Percentiles rank a stretch among this genome's conserved stretches.
Conservation (phyloP, 2,888 invertebrate species). For the Chelonus formosanus region DNA sequence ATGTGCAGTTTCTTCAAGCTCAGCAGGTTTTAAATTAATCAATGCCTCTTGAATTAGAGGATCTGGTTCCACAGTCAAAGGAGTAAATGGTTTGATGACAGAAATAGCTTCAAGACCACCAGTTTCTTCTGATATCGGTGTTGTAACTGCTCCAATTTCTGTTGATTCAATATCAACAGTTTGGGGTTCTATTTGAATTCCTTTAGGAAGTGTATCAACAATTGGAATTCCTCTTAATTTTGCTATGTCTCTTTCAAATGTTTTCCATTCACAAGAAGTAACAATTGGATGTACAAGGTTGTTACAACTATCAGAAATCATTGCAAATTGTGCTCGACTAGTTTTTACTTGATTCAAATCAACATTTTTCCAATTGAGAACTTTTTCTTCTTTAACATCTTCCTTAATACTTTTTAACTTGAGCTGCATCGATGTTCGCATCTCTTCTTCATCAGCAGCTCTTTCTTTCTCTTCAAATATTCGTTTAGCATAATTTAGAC, state of each 20-base stretch:
- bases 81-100: conserved; percentile 71
- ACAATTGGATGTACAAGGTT: conserved; percentile 73
- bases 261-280: conserved; percentile 74
- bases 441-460: conserved; percentile 73
- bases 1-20: conserved; percentile 71
- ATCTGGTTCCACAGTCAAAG: conserved; percentile 68
- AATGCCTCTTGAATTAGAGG: conserved; percentile 66
- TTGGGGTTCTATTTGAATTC: conserved; percentile 68
- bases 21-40: conserved; percentile 69
- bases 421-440: conserved; percentile 63
- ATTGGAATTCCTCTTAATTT: conserved; percentile 51
- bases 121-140: conserved; percentile 68
- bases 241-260: conserved; percentile 70
- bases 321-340: conserved; percentile 63
- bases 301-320: conserved; percentile 69
- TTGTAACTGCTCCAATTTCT: conserved; percentile 52
- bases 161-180: conserved; percentile 66
- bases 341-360: conserved; percentile 68
- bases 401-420: conserved; percentile 56
- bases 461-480: conserved; percentile 82
- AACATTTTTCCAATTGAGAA: conserved; percentile 66
- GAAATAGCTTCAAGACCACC: conserved; percentile 71
- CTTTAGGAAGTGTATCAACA: conserved; percentile 63
- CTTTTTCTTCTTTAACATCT: conserved; percentile 59
- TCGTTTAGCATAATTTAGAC: conserved; percentile 73